Evolutionary conservation across 1,140 invertebrate species (phyloP), one percentile per base, ranked within the genome.

Genomic region (Potamilus streckersoni): DNA sequence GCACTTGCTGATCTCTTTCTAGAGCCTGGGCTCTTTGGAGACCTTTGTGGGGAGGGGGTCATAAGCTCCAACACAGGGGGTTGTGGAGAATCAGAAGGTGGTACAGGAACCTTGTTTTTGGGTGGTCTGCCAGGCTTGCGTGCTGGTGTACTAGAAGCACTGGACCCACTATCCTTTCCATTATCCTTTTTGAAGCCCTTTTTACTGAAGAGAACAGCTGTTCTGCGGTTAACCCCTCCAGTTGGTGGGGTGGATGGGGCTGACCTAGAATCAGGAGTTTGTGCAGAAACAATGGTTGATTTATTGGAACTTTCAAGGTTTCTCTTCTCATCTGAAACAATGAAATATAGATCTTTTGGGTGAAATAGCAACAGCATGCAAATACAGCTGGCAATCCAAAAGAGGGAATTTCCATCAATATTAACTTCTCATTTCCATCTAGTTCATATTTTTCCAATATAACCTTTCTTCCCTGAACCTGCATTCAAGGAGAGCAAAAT

Each of bases 121-220:
- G 80, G 82, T 55, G 84, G 81, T 38, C 84, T 74, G 55, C 84
- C 80, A 38, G 80, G 83, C 72, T 84, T 82, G 58, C 80, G 63
- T 19, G 75, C 63, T n/a, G 79, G 81, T 62, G 79, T 82, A 61
- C 65, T 73, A 11, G 78, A 63, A 67, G 62, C 62, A 69, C 74
- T 76, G 17, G 77, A 69, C 20, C 71, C 65, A 61, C 64, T 71
- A 66, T 79, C 74, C 23, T 79, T 73, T 49, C 74, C 73, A 69
- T 49, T 74, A 60, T 80, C 59, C 58, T 79, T 76, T 70, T 66
- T 31, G 67, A 73, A 71, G n/a, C 93, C 93, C 88, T 96, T 96
- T 61, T 94, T 92, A 4, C 94, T 95, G 80, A 96, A 94, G 11
- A 96, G 86, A 59, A 96, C 94, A n/a, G 95, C 94, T 23, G 94